Conservation (phyloP, 2,113 vertebrate genomes). For the Oncorhynchus tshawytscha region DNA sequence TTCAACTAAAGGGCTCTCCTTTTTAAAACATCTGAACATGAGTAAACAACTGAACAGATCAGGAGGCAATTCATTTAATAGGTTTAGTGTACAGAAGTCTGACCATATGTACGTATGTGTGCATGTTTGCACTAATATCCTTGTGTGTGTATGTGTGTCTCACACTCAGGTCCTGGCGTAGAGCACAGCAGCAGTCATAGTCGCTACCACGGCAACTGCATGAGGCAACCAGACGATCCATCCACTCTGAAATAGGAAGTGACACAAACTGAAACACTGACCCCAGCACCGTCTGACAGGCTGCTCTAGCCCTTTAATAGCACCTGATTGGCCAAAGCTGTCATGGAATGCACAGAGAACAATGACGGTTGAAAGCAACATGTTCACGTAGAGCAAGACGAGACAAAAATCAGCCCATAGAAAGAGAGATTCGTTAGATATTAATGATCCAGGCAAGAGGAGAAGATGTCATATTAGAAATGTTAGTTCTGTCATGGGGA, state of each 20-base stretch:
- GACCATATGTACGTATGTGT: slow-evolving; percentile 3
- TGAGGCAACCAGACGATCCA: slow-evolving; percentile 91
- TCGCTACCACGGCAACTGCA: slow-evolving; percentile 88
- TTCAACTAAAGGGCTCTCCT: not conserved
- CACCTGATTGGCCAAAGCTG: slow-evolving; percentile 25
- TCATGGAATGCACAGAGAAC: slow-evolving; percentile 23
- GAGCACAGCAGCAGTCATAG: slow-evolving; percentile 89
- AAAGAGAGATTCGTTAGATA: slow-evolving; percentile 51
- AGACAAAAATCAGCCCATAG: slow-evolving; percentile 30
- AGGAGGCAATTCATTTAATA: slow-evolving; percentile 32
- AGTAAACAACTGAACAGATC: slow-evolving; percentile 37
- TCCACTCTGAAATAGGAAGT: slow-evolving; percentile 81
- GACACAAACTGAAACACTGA: slow-evolving; percentile 45
- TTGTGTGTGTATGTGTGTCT: slow-evolving; percentile 1
- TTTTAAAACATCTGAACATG: slow-evolving; percentile 19
- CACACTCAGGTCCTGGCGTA: slow-evolving; percentile 80
- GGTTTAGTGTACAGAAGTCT: slow-evolving; percentile 41
- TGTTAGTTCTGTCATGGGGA: slow-evolving; percentile 46
- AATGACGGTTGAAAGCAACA: slow-evolving; percentile 21
- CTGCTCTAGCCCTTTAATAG: slow-evolving; percentile 16
- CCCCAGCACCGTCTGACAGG: slow-evolving; percentile 19
- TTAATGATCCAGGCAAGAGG: slow-evolving; percentile 72
- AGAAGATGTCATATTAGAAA: slow-evolving; percentile 64
- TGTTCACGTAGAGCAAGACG: slow-evolving; percentile 30
- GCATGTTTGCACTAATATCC: not conserved